phyloP scores from a whole-genome alignment of 2,888 invertebrate species.

The Lepidocyrtinus sp. region DNA sequence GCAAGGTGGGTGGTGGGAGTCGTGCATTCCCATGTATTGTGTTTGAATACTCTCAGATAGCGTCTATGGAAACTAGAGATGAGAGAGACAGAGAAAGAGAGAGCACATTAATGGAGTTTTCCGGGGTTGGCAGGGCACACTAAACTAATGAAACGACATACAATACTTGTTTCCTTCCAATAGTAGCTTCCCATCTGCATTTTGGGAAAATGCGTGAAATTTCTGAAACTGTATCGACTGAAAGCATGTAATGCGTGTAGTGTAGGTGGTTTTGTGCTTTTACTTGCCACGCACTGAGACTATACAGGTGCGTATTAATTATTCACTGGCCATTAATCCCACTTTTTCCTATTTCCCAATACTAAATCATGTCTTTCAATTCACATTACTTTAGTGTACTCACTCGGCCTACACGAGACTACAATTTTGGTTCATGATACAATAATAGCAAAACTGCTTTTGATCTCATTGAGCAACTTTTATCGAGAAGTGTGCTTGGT shows the following conservation, averaged over 20 bases:
- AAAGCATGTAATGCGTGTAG: neutral
- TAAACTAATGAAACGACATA: neutral
- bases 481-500: neutral
- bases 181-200: neutral
- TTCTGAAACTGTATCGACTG: neutral
- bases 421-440: neutral
- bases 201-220: neutral
- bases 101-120: neutral
- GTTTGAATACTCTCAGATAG: neutral
- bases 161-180: neutral
- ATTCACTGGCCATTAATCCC: slow-evolving; percentile 56
- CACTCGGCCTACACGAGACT: neutral
- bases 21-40: neutral
- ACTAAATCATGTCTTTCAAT: slow-evolving; percentile 43
- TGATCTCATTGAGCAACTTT: neutral
- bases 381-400: neutral
- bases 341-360: slow-evolving; percentile 41
- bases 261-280: neutral
- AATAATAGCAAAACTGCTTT: neutral
- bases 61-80: neutral
- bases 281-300: slow-evolving; percentile 14
- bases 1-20: slow-evolving; percentile 50
- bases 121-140: neutral
- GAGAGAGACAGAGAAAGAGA: no score
- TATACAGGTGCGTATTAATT: slow-evolving; percentile 55